Conservation (phyloP, 2,113 vertebrate genomes). For the Halcyon malimbica region DNA sequence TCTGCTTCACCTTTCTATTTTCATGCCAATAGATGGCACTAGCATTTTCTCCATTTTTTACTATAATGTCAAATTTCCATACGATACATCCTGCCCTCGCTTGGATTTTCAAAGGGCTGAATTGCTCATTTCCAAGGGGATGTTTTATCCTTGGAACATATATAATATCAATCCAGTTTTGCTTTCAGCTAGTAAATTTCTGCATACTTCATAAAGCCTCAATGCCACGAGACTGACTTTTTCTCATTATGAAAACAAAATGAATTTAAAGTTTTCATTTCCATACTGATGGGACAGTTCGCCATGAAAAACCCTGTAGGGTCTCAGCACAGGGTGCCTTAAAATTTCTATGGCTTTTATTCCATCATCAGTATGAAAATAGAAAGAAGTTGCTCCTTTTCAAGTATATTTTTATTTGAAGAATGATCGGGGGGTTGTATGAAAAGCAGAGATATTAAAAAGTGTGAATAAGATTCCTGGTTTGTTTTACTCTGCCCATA, state of each 20-base stretch:
- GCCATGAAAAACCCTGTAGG: background rate
- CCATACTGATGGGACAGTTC: slow-evolving; percentile 38
- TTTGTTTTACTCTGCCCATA: background rate
- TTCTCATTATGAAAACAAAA: slow-evolving; percentile 18
- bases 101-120: background rate
- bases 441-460: slow-evolving; percentile 16
- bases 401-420: slow-evolving; percentile 5
- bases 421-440: background rate
- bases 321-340: background rate
- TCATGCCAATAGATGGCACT: slow-evolving; percentile 64
- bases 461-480: background rate
- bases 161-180: background rate
- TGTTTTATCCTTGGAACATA: slow-evolving; percentile 9
- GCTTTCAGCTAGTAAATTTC: slow-evolving; percentile 32
- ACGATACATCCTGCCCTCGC: background rate
- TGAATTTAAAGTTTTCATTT: slow-evolving; percentile 54
- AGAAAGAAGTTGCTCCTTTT: background rate
- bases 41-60: background rate
- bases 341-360: background rate
- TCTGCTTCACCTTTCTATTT: background rate
- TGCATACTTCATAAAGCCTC: slow-evolving; percentile 17
- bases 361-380: background rate
- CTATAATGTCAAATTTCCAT: background rate
- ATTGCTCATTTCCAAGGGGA: slow-evolving; percentile 22
- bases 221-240: background rate